Conservation (phyloP, 1,140 invertebrate genomes). For the Brachionus plicatilis region DNA sequence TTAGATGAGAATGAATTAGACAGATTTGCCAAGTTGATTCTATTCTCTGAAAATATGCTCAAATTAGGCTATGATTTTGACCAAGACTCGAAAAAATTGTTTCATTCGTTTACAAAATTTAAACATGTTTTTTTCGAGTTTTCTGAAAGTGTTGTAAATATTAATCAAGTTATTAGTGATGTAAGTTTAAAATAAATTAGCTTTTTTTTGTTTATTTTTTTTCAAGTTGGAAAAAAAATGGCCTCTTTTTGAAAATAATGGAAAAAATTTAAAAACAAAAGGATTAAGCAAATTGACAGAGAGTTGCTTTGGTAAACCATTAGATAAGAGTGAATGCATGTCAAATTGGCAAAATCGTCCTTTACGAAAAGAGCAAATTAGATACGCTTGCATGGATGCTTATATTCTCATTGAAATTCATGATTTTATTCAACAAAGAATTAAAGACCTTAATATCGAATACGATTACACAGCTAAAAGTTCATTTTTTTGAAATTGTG, state of each 20-base stretch:
- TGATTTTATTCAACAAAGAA: conserved; percentile 31
- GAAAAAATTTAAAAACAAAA: neutral
- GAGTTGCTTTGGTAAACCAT: conserved; percentile 5
- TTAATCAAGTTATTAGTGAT: conserved; percentile 30
- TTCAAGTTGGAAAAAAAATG: conserved; percentile 17
- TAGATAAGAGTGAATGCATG: conserved; percentile 38
- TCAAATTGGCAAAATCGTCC: conserved; percentile 32
- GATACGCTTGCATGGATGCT: conserved; percentile 23
- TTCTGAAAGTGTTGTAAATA: conserved; percentile 12
- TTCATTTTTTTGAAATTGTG: neutral
- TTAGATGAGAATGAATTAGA: neutral
- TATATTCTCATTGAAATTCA: conserved; percentile 19
- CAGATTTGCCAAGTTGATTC: neutral
- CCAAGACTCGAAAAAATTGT: conserved; percentile 34
- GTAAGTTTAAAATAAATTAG: neutral
- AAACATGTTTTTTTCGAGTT: conserved; percentile 18
- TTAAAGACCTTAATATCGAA: neutral
- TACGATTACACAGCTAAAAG: neutral
- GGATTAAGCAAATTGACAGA: conserved; percentile 27
- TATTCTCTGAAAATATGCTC: conserved; percentile 27
- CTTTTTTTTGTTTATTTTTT: neutral
- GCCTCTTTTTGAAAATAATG: neutral
- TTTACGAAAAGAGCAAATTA: conserved; percentile 17
- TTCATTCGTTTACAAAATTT: conserved; percentile 22
- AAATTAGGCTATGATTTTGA: conserved; percentile 35